Percentiles rank a stretch among this genome's conserved stretches.
Conservation (phyloP, 2,797 vertebrate genomes). For the Pygocentrus nattereri region DNA sequence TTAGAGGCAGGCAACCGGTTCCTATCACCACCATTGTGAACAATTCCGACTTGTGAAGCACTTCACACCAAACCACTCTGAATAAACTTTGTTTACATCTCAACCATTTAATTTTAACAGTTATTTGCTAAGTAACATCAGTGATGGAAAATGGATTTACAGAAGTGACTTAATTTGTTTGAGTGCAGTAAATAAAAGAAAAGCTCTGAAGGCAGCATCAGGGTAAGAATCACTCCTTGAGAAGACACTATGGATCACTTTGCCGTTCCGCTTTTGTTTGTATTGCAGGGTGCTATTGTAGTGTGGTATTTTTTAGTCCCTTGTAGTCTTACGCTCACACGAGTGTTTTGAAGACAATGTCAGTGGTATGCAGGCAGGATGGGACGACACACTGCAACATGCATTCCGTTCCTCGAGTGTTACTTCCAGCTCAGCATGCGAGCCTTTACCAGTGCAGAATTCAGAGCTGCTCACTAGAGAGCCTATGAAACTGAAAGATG, state of each 20-base stretch:
- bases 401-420: conserved; percentile 42
- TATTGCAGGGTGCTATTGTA: neutral
- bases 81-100: too few species aligned
- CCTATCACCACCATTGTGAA: too few species aligned
- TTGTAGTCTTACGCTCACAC: neutral
- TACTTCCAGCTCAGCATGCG: conserved; percentile 10
- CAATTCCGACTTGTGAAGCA: too few species aligned
- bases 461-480: conserved; percentile 54
- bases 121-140: too few species aligned
- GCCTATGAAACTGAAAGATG: neutral
- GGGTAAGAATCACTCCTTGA: neutral
- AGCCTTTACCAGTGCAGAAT: conserved; percentile 55
- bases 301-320: conserved; percentile 19
- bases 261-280: neutral
- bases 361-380: conserved; percentile 37
- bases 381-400: conserved; percentile 24
- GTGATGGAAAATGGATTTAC: too few species aligned
- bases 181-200: too few species aligned
- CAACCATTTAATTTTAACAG: too few species aligned
- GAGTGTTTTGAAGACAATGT: conserved; percentile 33
- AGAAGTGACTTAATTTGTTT: too few species aligned
- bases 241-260: conserved; percentile 5
- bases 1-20: too few species aligned
- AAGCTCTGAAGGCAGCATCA: neutral
- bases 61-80: too few species aligned